Evolutionary conservation across 1,140 invertebrate species (phyloP), one percentile per base, ranked within the genome.

Genomic region (Bombus huntii): DNA sequence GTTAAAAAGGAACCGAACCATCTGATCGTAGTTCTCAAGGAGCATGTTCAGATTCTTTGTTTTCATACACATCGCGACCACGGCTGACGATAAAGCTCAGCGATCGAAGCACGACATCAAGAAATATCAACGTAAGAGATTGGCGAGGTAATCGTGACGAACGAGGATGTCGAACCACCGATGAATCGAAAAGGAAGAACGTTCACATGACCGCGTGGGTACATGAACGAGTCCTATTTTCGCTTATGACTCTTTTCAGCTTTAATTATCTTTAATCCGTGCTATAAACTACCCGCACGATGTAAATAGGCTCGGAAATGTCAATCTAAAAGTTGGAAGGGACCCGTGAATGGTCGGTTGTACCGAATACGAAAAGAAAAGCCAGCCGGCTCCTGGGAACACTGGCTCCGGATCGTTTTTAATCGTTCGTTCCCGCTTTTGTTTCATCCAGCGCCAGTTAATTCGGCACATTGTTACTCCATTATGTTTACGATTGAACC

Each of bases 241-340:
- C 89, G 88, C 81, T 90, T 62, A 90, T 89, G 66, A 85, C 76
- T 90, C 89, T 84, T 88, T 91, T 90, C 87, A 87, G 31, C 87
- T 84, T 90, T 90, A 90, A 91, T 91, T 89, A 86, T 83, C 75
- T 78, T 87, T 90, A 90, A 90, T 90, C 86, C 86, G 70, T 65
- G 77, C 70, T 72, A 82, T 83, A 88, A 88, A 83, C 89, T 82
- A 91, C 90, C 90, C 90, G 90, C 90, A 90, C 87, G 84, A 88
- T 88, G 72, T 90, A 90, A 88, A 84, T 86, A 87, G 82, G 83
- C 74, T 90, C 88, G 89, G 89, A 90, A 90, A 90, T n/a, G 88
- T 90, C 89, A 88, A 90, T 90, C 88, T 90, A 88, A 88, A 90
- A 90, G 73, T 89, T 83, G 89, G 86, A 86, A 90, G 89, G 82